phyloP scores from a whole-genome alignment of 2,888 invertebrate genomes.

The Hypena proboscidalis region DNA sequence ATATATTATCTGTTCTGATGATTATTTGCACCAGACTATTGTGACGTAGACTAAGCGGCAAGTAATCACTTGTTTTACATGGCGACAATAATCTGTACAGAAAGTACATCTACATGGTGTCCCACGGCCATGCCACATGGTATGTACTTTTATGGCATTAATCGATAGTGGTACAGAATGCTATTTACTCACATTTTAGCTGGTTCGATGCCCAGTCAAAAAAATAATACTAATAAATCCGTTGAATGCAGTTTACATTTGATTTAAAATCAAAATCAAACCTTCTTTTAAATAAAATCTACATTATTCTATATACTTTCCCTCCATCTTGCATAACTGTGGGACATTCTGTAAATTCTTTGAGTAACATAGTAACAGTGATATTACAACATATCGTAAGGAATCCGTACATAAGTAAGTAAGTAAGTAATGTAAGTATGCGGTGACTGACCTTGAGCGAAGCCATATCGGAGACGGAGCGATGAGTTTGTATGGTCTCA shows the following conservation, averaged over 20 bases:
- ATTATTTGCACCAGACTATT: conserved; percentile 18
- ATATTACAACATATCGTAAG: conserved; percentile 9
- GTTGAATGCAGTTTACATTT: too few species aligned
- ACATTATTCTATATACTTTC: too few species aligned
- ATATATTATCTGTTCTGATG: conserved; percentile 4
- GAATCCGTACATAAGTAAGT: conserved; percentile 28
- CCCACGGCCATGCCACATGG: not conserved
- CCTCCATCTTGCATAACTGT: too few species aligned
- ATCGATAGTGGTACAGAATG: too few species aligned
- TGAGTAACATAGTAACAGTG: too few species aligned
- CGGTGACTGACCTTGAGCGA: conserved; percentile 95
- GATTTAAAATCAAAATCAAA: too few species aligned
- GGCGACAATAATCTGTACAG: conserved; percentile 14
- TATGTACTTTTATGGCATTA: not conserved
- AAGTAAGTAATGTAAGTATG: conserved; percentile 5
- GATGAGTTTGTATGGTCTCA: conserved; percentile 99
- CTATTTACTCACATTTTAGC: too few species aligned
- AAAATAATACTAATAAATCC: too few species aligned
- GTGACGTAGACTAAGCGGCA: conserved; percentile 23
- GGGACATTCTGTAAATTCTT: too few species aligned
- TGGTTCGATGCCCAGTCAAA: too few species aligned
- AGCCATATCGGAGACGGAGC: conserved; percentile 99
- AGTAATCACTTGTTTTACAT: conserved; percentile 31
- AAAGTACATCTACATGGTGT: too few species aligned
- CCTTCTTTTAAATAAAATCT: too few species aligned